These are phyloP conservation scores for Drosophila santomea DNA, from an alignment of 1,140 invertebrate genomes.

Conservation along the genomic window DNA sequence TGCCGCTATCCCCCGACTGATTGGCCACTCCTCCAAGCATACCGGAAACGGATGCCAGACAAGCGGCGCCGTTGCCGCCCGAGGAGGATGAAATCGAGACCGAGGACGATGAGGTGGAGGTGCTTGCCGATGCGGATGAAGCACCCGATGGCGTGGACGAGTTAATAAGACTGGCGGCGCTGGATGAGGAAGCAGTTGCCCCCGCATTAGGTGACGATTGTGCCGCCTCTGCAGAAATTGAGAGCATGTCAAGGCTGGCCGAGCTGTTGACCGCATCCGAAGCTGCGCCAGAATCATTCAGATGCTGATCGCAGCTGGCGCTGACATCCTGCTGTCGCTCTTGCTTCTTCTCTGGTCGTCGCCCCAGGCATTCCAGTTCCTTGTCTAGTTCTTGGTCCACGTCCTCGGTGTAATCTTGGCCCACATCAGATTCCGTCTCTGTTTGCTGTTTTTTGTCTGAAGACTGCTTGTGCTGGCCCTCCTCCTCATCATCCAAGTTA, in stretches of 20 bases:
- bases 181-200: constrained; percentile 27
- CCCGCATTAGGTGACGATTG: constrained; percentile 73
- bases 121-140: constrained; percentile 43
- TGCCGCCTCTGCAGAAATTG: constrained; percentile 65
- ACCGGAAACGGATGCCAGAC: constrained; percentile 17
- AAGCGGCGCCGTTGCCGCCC: constrained; percentile 14
- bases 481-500: constrained; percentile 35
- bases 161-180: constrained; percentile 38
- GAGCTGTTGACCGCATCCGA: constrained; percentile 65
- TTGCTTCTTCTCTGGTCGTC: background rate
- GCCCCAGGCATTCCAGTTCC: background rate
- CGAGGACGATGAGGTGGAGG: constrained; percentile 51
- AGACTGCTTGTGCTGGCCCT: background rate
- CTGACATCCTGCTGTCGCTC: constrained; percentile 7
- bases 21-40: constrained; percentile 47
- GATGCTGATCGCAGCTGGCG: constrained; percentile 32
- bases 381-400: background rate
- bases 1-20: constrained; percentile 75
- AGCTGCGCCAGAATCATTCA: constrained; percentile 69
- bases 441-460: constrained; percentile 41
- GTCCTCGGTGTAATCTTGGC: constrained; percentile 10
- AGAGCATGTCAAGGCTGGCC: constrained; percentile 66
- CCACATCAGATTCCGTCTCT: constrained; percentile 3
- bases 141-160: constrained; percentile 43
- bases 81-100: constrained; percentile 41